Percentiles rank a stretch among this genome's conserved stretches.
These are phyloP conservation scores for Actias luna DNA, from an alignment of 2,888 invertebrate genomes.

Conservation along the genomic window DNA sequence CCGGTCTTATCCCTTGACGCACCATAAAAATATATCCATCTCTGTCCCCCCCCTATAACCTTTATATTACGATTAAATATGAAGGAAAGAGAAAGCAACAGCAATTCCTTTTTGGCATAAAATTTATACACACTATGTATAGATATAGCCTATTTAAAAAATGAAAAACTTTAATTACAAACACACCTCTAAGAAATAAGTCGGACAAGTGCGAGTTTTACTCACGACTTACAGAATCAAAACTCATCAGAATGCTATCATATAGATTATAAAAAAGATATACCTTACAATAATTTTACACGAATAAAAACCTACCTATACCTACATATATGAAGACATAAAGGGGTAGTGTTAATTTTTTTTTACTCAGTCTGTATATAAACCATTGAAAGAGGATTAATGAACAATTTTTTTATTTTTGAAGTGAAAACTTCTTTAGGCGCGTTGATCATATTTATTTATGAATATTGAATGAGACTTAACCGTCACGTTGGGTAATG, in stretches of 20 bases:
- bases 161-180: slow-evolving; percentile 3
- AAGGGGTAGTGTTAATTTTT: no score
- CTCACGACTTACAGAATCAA: not conserved
- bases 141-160: slow-evolving; percentile 57
- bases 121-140: slow-evolving; percentile 70
- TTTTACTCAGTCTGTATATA: no score
- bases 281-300: not conserved
- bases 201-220: not conserved
- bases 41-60: slow-evolving; percentile 50
- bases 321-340: not conserved
- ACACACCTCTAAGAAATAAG: not conserved
- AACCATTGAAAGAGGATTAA: no score
- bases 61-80: slow-evolving; percentile 66
- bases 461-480: no score
- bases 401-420: no score
- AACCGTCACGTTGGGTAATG: no score
- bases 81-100: slow-evolving; percentile 61
- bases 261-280: not conserved
- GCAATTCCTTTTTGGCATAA: slow-evolving; percentile 47
- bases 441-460: no score
- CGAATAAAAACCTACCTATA: not conserved
- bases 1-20: not conserved
- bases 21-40: slow-evolving; percentile 27
- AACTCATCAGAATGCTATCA: not conserved
- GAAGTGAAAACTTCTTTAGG: no score